Percentiles rank a stretch among this genome's conserved stretches.
These are phyloP conservation scores for Pyrocoelia pectoralis DNA, from an alignment of 2,888 invertebrate genomes.

Conservation along the genomic window DNA sequence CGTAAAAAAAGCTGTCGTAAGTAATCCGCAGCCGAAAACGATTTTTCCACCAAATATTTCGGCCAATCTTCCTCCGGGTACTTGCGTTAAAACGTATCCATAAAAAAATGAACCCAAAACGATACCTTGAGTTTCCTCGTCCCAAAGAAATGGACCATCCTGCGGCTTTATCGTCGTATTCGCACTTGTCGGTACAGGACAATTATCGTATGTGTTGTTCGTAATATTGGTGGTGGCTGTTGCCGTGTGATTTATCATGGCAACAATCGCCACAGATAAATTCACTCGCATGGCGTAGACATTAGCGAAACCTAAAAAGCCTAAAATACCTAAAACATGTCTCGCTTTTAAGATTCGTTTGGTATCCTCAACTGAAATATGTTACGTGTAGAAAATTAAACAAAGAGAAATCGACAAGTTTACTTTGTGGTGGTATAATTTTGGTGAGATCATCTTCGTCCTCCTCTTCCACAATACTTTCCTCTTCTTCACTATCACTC, in stretches of 20 bases:
- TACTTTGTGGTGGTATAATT: conserved; percentile 59
- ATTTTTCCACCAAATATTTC: conserved; percentile 88
- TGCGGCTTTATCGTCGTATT: conserved; percentile 50
- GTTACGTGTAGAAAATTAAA: too few species aligned
- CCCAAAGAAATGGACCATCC: conserved; percentile 80
- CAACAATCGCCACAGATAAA: conserved; percentile 92
- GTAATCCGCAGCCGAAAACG: conserved; percentile 82
- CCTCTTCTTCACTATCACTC: conserved; percentile 44
- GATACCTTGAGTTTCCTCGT: conserved; percentile 79
- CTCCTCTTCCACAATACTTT: conserved; percentile 42
- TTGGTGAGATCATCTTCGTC: conserved; percentile 58
- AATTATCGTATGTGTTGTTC: conserved; percentile 68
- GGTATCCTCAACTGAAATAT: conserved; percentile 66
- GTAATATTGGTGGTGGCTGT: conserved; percentile 64
- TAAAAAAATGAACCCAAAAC: conserved; percentile 86
- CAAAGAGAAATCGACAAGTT: too few species aligned
- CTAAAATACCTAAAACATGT: conserved; percentile 81
- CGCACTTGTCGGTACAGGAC: conserved; percentile 63
- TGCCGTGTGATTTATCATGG: conserved; percentile 86
- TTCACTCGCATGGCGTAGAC: conserved; percentile 92
- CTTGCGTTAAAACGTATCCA: conserved; percentile 83
- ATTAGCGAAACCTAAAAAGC: conserved; percentile 87
- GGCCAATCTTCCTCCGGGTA: conserved; percentile 84
- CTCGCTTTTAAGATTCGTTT: conserved; percentile 75
- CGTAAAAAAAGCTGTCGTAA: conserved; percentile 83